Percentiles rank a stretch among this genome's conserved stretches.
Conservation (phyloP, 2,888 invertebrate genomes). For the Amitus sp. region DNA sequence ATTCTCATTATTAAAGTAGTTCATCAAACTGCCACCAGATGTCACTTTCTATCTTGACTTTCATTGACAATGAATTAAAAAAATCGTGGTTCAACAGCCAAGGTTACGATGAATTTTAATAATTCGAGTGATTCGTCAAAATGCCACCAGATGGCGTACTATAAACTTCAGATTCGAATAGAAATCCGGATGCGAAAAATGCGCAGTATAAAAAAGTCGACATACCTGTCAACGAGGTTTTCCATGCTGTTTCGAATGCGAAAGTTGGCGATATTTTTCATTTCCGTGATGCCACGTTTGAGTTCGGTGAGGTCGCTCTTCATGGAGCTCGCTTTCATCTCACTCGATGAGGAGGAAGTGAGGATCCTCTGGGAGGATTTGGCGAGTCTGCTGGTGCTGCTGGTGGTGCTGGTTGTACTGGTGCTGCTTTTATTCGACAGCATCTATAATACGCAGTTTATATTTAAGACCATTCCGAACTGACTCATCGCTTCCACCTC, state of each 20-base stretch:
- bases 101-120: too few relatives aligned
- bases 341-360: conserved; percentile 68
- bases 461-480: conserved; percentile 53
- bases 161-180: too few relatives aligned
- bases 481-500: conserved; percentile 42
- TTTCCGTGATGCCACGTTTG: conserved; percentile 86
- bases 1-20: too few relatives aligned
- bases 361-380: conserved; percentile 70
- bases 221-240: conserved; percentile 80
- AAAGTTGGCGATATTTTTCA: conserved; percentile 74
- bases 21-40: too few relatives aligned
- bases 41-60: too few relatives aligned
- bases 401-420: conserved; percentile 68
- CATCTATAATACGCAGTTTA: conserved; percentile 57
- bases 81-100: too few relatives aligned
- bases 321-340: conserved; percentile 84
- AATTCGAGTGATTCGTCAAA: too few relatives aligned
- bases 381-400: conserved; percentile 66
- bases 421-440: conserved; percentile 68
- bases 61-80: too few relatives aligned
- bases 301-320: conserved; percentile 83
- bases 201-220: too few relatives aligned
- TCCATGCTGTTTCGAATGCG: conserved; percentile 81
- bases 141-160: too few relatives aligned
- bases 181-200: too few relatives aligned